Evolutionary conservation across 2,113 vertebrate genomes (phyloP).

Genomic region (Neoarius graeffei): DNA sequence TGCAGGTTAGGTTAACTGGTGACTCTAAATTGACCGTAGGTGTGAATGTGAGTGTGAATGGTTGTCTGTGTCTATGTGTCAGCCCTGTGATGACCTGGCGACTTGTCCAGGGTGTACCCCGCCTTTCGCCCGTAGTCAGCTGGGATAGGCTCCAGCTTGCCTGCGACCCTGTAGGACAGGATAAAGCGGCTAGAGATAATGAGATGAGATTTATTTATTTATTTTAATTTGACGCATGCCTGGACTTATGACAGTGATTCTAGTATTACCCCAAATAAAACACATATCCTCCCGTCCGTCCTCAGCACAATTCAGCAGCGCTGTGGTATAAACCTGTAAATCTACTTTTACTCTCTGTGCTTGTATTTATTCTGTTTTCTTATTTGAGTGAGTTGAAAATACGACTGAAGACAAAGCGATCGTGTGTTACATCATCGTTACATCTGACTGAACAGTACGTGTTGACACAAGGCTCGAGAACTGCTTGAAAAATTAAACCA

Average conservation of each 20-base stretch:
- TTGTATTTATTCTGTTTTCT: neutral
- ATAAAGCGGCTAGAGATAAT: too few species aligned
- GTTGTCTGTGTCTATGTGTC: too few species aligned
- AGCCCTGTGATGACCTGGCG: too few species aligned
- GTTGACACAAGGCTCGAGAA: conserved; percentile 62
- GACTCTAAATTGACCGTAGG: too few species aligned
- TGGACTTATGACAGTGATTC: neutral
- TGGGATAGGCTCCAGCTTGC: too few species aligned
- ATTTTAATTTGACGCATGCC: neutral
- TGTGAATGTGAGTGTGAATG: too few species aligned
- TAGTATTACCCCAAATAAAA: neutral
- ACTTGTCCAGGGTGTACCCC: too few species aligned
- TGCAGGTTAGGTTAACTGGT: too few species aligned
- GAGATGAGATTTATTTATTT: too few species aligned
- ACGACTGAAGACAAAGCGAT: conserved; percentile 45
- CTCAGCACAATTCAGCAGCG: neutral
- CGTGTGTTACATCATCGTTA: conserved; percentile 60
- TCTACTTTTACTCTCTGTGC: neutral
- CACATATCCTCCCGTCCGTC: neutral
- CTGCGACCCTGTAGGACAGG: too few species aligned
- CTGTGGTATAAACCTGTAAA: neutral
- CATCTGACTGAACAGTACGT: conserved; percentile 53
- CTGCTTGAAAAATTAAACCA: conserved; percentile 57
- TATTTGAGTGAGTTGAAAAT: conserved; percentile 17
- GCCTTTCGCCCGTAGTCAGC: too few species aligned